These are phyloP conservation scores for Mythimna impura DNA, from an alignment of 2,888 invertebrate species.

Conservation along the genomic window DNA sequence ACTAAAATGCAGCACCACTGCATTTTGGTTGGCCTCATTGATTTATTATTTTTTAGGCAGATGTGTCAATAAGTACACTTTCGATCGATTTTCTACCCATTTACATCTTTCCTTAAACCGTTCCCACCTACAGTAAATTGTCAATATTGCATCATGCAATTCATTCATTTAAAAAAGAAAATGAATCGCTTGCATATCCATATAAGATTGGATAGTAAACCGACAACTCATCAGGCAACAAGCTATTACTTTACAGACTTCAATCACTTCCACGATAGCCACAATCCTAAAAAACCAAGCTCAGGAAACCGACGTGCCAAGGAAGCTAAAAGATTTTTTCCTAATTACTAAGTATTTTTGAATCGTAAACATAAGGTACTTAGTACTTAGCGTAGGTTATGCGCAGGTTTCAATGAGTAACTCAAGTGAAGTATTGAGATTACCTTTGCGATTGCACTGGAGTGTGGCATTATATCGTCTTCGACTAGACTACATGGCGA, in stretches of 20 bases:
- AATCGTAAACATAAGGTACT: constrained; percentile 13
- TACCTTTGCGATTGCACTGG: constrained; percentile 67
- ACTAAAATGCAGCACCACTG: too few species aligned
- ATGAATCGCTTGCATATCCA: not conserved
- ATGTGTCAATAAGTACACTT: too few species aligned
- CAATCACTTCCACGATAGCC: constrained; percentile 37
- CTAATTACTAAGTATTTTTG: constrained; percentile 22
- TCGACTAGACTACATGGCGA: constrained; percentile 83
- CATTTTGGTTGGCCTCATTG: too few species aligned
- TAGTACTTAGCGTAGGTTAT: not conserved
- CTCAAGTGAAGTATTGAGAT: constrained; percentile 52
- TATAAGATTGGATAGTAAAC: constrained; percentile 1
- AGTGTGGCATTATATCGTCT: constrained; percentile 72
- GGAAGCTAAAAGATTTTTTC: constrained; percentile 13
- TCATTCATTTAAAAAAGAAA: too few species aligned
- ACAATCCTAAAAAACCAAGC: constrained; percentile 28
- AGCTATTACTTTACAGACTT: constrained; percentile 40
- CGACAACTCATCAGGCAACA: constrained; percentile 3
- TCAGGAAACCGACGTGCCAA: constrained; percentile 17
- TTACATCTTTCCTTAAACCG: too few species aligned
- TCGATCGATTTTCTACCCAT: too few species aligned
- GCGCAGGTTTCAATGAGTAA: constrained; percentile 31
- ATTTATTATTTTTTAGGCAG: too few species aligned
- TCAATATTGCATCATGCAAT: not conserved
- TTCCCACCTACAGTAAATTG: too few species aligned